These are phyloP conservation scores for Cervus canadensis DNA, from an alignment of 2,113 vertebrate genomes.

Conservation along the genomic window DNA sequence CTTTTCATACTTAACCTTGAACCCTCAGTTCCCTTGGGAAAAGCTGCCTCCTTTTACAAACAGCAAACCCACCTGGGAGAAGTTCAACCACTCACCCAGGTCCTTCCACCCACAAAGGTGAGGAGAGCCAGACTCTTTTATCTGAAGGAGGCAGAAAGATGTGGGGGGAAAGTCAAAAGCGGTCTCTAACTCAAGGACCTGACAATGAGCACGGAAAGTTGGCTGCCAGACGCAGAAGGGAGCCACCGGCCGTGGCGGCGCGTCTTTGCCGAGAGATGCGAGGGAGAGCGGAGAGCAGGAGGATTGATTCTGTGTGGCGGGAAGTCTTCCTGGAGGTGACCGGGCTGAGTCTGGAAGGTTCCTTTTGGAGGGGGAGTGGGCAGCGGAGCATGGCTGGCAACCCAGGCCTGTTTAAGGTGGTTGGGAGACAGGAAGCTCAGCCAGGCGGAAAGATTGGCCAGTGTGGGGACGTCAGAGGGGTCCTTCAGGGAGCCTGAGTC, in stretches of 20 bases:
- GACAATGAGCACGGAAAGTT: fast-evolving
- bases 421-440: not conserved
- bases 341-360: not conserved
- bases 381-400: not conserved
- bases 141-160: not conserved
- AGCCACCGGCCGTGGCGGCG: fast-evolving
- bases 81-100: not conserved
- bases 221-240: not conserved
- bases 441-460: not conserved
- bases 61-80: not conserved
- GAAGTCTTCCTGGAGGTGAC: not conserved
- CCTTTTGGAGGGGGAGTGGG: not conserved
- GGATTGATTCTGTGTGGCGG: fast-evolving
- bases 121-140: not conserved
- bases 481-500: not conserved
- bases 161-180: not conserved
- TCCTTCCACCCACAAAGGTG: not conserved
- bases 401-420: not conserved
- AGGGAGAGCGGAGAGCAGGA: not conserved
- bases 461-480: not conserved
- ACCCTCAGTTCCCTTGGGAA: not conserved
- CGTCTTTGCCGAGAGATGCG: not conserved
- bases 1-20: not conserved
- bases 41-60: not conserved
- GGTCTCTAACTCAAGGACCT: not conserved